These are phyloP conservation scores for Ophiothrix spiculata DNA, from an alignment of 35 echinoderm and acorn worm genomes.

Conservation along the genomic window DNA sequence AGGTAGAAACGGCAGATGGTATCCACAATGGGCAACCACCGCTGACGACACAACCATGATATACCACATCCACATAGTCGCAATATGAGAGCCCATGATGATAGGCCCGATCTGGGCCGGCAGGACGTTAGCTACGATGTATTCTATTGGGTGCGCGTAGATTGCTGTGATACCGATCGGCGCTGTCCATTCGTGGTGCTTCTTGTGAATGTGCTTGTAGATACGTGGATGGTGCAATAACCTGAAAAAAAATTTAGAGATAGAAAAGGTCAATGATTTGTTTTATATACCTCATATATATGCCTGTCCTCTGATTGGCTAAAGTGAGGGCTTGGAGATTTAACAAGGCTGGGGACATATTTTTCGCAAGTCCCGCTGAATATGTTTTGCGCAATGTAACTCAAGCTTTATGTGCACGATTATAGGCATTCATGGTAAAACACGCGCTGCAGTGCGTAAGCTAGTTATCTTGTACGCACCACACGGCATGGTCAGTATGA, in stretches of 20 bases:
- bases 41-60: conserved; percentile 56
- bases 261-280: background rate
- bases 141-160: conserved; percentile 80
- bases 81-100: conserved; percentile 76
- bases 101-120: conserved; percentile 47
- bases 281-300: background rate
- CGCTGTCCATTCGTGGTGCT: conserved; percentile 84
- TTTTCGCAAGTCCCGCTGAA: too few species aligned
- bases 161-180: conserved; percentile 69
- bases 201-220: conserved; percentile 86
- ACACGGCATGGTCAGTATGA: too few species aligned
- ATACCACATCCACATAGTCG: conserved; percentile 37
- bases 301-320: too few species aligned
- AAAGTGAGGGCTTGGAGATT: too few species aligned
- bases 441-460: too few species aligned
- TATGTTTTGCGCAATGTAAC: too few species aligned
- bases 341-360: too few species aligned
- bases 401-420: too few species aligned
- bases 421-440: too few species aligned
- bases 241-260: conserved; percentile 27
- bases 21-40: conserved; percentile 80
- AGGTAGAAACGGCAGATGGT: conserved; percentile 77
- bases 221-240: conserved; percentile 72
- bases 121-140: conserved; percentile 55
- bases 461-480: too few species aligned